These are phyloP conservation scores for Macrosteles quadrilineatus DNA, from an alignment of 1,140 invertebrate species.

Conservation along the genomic window DNA sequence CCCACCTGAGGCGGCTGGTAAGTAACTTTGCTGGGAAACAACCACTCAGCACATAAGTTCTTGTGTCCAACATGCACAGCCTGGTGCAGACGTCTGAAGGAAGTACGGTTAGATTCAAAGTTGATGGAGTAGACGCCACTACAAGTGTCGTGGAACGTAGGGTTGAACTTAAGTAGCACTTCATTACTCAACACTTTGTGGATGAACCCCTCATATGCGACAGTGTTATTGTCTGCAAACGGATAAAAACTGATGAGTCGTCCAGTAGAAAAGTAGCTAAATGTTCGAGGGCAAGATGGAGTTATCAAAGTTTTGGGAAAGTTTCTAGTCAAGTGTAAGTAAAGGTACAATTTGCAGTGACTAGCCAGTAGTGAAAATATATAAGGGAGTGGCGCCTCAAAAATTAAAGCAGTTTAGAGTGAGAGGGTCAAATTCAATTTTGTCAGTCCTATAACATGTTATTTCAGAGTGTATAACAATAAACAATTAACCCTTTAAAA, in stretches of 20 bases:
- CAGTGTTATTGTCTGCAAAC: constrained; percentile 37
- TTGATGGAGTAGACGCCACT: constrained; percentile 64
- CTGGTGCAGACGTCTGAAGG: constrained; percentile 53
- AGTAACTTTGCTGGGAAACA: constrained; percentile 50
- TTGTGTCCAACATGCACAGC: constrained; percentile 47
- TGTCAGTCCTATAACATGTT: too few relatives aligned
- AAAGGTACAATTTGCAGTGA: too few relatives aligned
- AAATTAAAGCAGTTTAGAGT: too few relatives aligned
- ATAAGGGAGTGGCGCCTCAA: too few relatives aligned
- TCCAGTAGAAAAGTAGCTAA: too few relatives aligned
- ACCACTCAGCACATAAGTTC: constrained; percentile 47
- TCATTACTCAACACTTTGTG: constrained; percentile 68
- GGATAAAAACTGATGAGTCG: constrained; percentile 26
- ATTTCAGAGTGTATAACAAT: too few relatives aligned
- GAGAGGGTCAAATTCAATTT: too few relatives aligned
- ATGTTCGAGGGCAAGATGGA: too few relatives aligned
- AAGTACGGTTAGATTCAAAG: constrained; percentile 53
- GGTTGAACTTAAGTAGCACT: constrained; percentile 72
- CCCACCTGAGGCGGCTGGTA: constrained; percentile 32
- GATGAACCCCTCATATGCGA: constrained; percentile 74
- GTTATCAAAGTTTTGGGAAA: too few relatives aligned
- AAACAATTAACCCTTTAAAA: too few relatives aligned
- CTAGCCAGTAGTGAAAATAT: too few relatives aligned
- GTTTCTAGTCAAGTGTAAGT: too few relatives aligned
- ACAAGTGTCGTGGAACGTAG: constrained; percentile 68